Evolutionary conservation across 2,888 invertebrate genomes (phyloP).

Genomic region (Andrena trimmerana): DNA sequence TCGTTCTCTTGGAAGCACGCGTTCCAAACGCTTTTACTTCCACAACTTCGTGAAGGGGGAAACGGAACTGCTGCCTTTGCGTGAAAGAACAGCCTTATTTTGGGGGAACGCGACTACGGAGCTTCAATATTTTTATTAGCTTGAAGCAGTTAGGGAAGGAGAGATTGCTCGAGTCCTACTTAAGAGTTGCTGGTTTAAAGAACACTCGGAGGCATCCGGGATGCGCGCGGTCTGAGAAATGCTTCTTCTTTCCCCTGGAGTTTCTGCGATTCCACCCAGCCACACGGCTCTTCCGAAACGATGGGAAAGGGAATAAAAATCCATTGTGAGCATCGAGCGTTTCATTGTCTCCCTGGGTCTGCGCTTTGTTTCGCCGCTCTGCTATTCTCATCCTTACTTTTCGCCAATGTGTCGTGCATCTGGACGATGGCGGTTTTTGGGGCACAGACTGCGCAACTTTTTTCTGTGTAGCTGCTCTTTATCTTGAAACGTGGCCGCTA

Average conservation of each 20-base stretch:
- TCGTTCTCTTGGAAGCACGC: background rate
- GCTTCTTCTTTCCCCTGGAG: slow-evolving; percentile 22
- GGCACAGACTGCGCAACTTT: background rate
- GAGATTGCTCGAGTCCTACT: slow-evolving; percentile 45
- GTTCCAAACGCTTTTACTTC: background rate
- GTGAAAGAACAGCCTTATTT: slow-evolving; percentile 5
- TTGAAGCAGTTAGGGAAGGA: background rate
- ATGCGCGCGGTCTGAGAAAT: slow-evolving; percentile 38
- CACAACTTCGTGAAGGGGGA: background rate
- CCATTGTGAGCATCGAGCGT: slow-evolving; percentile 37
- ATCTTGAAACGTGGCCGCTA: too few species aligned
- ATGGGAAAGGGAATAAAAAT: slow-evolving; percentile 60
- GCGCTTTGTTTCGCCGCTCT: slow-evolving; percentile 43
- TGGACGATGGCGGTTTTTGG: background rate
- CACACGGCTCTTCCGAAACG: slow-evolving; percentile 21
- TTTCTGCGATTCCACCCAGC: slow-evolving; percentile 31
- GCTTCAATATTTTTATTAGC: slow-evolving; percentile 5
- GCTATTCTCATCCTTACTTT: slow-evolving; percentile 27
- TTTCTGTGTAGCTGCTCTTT: background rate
- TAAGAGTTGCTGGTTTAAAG: slow-evolving; percentile 40
- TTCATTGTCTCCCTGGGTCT: slow-evolving; percentile 38
- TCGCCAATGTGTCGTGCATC: slow-evolving; percentile 2
- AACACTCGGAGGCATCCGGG: slow-evolving; percentile 37
- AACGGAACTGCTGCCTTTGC: background rate
- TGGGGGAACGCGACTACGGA: slow-evolving; percentile 1